These are phyloP conservation scores for Catostomus latipinnis DNA, from an alignment of 2,797 vertebrate species.

Conservation along the genomic window DNA sequence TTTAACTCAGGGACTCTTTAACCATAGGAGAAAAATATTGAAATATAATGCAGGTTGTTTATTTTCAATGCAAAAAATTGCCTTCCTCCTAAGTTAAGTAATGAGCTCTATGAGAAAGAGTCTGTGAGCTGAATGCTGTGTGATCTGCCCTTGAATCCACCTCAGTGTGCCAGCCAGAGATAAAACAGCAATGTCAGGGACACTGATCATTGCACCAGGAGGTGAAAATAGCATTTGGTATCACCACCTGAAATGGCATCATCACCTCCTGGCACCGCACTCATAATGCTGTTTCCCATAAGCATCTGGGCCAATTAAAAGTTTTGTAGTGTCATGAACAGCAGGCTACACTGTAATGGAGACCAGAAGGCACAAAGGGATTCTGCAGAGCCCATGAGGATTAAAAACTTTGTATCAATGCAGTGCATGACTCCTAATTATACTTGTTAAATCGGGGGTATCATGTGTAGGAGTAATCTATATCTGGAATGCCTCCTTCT, in stretches of 20 bases:
- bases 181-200: constrained; percentile 70
- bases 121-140: constrained; percentile 58
- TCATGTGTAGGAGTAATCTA: constrained; percentile 95
- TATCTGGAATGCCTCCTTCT: constrained; percentile 90
- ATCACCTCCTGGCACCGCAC: constrained; percentile 65
- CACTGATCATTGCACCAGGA: constrained; percentile 75
- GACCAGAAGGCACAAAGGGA: constrained; percentile 85
- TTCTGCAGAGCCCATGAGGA: constrained; percentile 80
- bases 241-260: neutral
- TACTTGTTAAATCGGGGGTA: constrained; percentile 72
- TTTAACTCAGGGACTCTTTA: neutral
- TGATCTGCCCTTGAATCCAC: constrained; percentile 72
- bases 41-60: constrained; percentile 33
- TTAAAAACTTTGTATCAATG: constrained; percentile 65
- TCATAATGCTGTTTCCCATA: constrained; percentile 67
- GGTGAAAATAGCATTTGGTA: constrained; percentile 65
- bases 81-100: constrained; percentile 24
- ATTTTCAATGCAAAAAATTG: constrained; percentile 33
- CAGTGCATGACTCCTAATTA: constrained; percentile 75
- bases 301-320: constrained; percentile 73
- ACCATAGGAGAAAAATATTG: constrained; percentile 35
- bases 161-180: constrained; percentile 57
- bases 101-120: constrained; percentile 42
- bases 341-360: constrained; percentile 80
- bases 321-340: constrained; percentile 73